Percentiles rank a stretch among this genome's conserved stretches.
Evolutionary conservation across 2,113 vertebrate genomes (phyloP).

Genomic region (Tapirus terrestris): DNA sequence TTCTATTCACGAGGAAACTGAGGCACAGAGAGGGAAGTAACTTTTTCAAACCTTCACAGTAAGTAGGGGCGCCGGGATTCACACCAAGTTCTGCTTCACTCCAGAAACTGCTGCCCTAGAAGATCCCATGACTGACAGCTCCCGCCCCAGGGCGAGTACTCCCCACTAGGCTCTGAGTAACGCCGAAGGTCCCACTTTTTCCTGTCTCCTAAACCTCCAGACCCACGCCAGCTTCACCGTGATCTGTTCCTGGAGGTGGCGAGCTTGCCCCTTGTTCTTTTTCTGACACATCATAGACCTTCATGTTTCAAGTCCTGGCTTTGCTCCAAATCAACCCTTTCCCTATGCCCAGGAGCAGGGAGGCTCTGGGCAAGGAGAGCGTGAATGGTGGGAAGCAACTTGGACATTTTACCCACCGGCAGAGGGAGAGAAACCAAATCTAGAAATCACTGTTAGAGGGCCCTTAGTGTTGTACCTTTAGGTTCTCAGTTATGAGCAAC

Average conservation of each 20-base stretch:
- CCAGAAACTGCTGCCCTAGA: background rate
- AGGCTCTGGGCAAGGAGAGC: background rate
- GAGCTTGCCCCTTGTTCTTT: background rate
- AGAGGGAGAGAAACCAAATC: background rate
- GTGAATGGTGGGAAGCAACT: background rate
- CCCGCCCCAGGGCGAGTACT: rapidly evolving
- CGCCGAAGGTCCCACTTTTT: rapidly evolving
- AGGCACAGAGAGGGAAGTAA: background rate
- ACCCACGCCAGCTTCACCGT: background rate
- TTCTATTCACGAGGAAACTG: background rate
- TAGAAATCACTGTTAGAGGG: background rate
- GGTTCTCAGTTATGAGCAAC: background rate
- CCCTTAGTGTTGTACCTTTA: background rate
- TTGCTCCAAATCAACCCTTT: background rate
- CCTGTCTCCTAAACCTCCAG: background rate
- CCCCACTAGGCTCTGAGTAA: background rate
- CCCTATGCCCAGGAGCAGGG: background rate
- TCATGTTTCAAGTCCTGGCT: background rate
- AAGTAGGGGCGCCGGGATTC: background rate
- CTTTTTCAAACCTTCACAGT: background rate
- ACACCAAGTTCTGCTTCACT: background rate
- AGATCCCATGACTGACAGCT: background rate
- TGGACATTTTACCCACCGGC: background rate
- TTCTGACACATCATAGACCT: background rate
- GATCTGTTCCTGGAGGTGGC: background rate